Percentiles rank a stretch among this genome's conserved stretches.
Conservation (phyloP, 2,888 invertebrate species). For the Aquatica leii region DNA sequence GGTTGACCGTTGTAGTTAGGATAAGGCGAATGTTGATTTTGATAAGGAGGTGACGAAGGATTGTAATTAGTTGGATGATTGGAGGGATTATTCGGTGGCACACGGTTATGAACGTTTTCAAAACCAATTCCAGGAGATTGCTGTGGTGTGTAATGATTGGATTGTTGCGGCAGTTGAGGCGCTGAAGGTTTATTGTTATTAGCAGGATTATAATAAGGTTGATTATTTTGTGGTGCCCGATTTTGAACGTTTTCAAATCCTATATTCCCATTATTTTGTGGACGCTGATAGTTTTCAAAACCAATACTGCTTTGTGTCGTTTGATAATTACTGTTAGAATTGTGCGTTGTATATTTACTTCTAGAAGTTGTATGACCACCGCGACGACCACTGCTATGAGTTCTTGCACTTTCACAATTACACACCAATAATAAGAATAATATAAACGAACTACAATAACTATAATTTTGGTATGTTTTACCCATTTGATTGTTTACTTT, state of each 20-base stretch:
- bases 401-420: slow-evolving; percentile 6
- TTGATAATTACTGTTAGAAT: not conserved
- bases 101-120: slow-evolving; percentile 10
- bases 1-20: not conserved
- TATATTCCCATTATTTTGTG: slow-evolving; percentile 9
- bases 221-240: slow-evolving; percentile 2
- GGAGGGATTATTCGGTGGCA: not conserved
- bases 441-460: not conserved
- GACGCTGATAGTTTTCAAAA: slow-evolving; percentile 1
- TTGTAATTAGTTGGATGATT: slow-evolving; percentile 8
- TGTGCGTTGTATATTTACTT: not conserved
- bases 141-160: not conserved
- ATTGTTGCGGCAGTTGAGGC: not conserved
- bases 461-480: not conserved
- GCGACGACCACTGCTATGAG: not conserved
- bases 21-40: not conserved
- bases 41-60: not conserved
- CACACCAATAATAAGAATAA: not conserved
- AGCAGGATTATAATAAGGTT: not conserved
- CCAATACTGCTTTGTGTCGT: slow-evolving; percentile 5
- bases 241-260: slow-evolving; percentile 28
- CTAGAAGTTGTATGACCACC: slow-evolving; percentile 16
- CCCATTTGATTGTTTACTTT: not conserved
- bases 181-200: not conserved
- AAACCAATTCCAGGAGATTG: slow-evolving; percentile 11